Percentiles rank a stretch among this genome's conserved stretches.
These are phyloP conservation scores for Oncorhynchus masou DNA, from an alignment of 2,113 vertebrate genomes.

Conservation along the genomic window DNA sequence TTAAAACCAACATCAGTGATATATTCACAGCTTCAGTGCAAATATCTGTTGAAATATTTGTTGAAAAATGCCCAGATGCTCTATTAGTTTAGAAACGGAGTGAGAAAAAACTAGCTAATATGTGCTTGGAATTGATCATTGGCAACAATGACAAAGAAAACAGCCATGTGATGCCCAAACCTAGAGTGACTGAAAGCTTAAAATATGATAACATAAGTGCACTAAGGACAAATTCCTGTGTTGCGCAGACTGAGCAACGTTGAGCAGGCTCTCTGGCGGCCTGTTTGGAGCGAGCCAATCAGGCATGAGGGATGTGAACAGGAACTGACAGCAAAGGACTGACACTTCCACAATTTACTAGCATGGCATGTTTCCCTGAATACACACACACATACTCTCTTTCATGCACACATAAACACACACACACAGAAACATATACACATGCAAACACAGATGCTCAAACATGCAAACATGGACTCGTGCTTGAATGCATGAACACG, in stretches of 20 bases:
- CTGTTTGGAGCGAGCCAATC: conserved; percentile 62
- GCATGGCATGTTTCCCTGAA: conserved; percentile 61
- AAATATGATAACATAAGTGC: no score
- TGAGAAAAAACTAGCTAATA: no score
- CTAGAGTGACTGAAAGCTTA: no score
- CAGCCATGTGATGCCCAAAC: no score
- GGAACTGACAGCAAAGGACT: conserved; percentile 66
- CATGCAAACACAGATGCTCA: no score
- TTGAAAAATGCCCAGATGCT: neutral
- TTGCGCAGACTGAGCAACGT: conserved; percentile 6
- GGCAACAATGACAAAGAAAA: no score
- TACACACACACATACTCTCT: neutral
- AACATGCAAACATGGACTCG: no score
- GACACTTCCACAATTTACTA: conserved; percentile 67
- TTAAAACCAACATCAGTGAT: neutral
- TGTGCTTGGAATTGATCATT: no score
- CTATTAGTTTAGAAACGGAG: neutral
- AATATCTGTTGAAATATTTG: neutral
- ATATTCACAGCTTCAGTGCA: neutral
- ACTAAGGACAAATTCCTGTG: no score
- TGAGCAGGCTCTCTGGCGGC: conserved; percentile 40
- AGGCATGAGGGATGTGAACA: conserved; percentile 49
- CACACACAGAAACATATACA: no score
- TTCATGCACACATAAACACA: neutral
- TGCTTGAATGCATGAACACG: no score